A percentile compares a stretch with the other conserved stretches of the same genome.
Conservation (phyloP, 2,888 invertebrate species). For the Brachyopa scutellaris region DNA sequence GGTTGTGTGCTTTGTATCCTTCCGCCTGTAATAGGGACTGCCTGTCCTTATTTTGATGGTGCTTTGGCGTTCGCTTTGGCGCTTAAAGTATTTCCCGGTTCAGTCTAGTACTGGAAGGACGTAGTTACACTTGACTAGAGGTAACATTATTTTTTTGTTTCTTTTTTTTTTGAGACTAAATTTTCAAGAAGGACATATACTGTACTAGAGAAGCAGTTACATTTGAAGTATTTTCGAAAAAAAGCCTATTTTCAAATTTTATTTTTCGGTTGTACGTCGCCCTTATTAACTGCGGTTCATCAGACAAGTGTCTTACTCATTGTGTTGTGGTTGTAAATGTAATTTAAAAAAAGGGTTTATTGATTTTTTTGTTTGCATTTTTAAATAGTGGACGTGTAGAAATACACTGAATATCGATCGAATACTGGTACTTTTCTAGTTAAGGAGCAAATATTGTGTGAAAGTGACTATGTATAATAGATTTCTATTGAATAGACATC, state of each 20-base stretch:
- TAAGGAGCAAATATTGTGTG: too few species aligned
- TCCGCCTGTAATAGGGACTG: slow-evolving; percentile 28
- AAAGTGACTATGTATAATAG: too few species aligned
- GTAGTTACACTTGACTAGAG: slow-evolving; percentile 16
- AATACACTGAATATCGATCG: background rate
- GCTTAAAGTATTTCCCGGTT: slow-evolving; percentile 55
- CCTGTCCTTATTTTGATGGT: slow-evolving; percentile 30
- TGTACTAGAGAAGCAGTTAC: background rate
- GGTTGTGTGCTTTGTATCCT: slow-evolving; percentile 48
- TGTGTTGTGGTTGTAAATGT: background rate
- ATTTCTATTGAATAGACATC: too few species aligned
- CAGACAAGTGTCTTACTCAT: too few species aligned
- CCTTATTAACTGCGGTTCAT: too few species aligned
- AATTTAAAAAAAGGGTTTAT: slow-evolving; percentile 3
- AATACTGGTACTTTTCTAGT: too few species aligned
- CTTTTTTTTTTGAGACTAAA: slow-evolving; percentile 7
- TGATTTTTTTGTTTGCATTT: slow-evolving; percentile 21
- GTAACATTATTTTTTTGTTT: background rate
- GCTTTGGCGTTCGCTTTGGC: slow-evolving; percentile 57
- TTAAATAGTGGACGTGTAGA: background rate
- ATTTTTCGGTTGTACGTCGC: too few species aligned
- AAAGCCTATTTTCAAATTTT: too few species aligned
- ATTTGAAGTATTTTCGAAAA: too few species aligned
- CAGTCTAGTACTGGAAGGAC: slow-evolving; percentile 44
- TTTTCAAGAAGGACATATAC: background rate